Evolutionary conservation across 2,113 vertebrate genomes (phyloP).

Genomic region (Aleadryas rufinucha): DNA sequence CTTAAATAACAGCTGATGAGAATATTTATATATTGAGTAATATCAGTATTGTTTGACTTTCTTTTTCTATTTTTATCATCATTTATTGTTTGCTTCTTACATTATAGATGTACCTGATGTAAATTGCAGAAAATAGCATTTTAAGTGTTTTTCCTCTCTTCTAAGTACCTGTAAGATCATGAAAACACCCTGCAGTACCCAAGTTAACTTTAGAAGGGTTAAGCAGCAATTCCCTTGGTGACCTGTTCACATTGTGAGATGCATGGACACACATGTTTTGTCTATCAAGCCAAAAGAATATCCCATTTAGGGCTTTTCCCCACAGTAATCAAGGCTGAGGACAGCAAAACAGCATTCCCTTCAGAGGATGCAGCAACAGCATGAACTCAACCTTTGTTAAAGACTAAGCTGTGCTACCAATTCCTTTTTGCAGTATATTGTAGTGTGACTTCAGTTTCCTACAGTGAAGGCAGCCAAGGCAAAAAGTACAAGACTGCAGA

Average conservation of each 20-base stretch:
- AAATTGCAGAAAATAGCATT: constrained; percentile 2
- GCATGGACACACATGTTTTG: constrained; percentile 30
- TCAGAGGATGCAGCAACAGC: neutral
- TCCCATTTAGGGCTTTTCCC: constrained; percentile 41
- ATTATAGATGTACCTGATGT: neutral
- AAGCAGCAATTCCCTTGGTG: constrained; percentile 28
- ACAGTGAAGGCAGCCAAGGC: neutral
- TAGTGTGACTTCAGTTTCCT: neutral
- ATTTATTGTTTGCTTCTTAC: neutral
- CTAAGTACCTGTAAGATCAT: neutral
- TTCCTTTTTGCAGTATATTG: neutral
- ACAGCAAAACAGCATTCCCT: constrained; percentile 18
- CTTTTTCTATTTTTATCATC: neutral
- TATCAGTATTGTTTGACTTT: neutral
- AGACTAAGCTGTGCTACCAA: neutral
- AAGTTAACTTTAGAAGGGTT: neutral
- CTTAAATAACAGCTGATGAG: neutral
- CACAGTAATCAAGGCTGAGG: constrained; percentile 35
- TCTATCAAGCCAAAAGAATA: constrained; percentile 20
- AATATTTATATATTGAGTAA: neutral
- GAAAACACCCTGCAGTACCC: neutral
- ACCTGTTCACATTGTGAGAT: neutral
- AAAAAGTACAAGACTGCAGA: neutral
- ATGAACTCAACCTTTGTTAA: neutral
- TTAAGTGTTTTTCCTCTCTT: neutral